These are phyloP conservation scores for Carabus problematicus DNA, from an alignment of 2,888 invertebrate genomes.

Conservation along the genomic window DNA sequence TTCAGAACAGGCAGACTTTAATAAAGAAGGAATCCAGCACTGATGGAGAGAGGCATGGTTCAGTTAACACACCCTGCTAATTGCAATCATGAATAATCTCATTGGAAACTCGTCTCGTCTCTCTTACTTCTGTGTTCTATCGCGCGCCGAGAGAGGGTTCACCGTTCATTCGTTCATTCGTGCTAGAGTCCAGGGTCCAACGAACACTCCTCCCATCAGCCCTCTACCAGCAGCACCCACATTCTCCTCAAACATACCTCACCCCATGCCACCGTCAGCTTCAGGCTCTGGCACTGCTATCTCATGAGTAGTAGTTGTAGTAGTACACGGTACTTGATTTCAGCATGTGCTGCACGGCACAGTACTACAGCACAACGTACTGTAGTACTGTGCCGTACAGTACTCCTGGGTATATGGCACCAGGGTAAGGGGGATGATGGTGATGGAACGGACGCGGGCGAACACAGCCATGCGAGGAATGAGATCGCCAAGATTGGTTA, in stretches of 20 bases:
- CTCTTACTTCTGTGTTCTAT: not conserved
- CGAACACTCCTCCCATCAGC: too few species aligned
- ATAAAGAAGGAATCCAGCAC: constrained; percentile 31
- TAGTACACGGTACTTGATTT: too few species aligned
- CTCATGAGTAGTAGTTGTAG: too few species aligned
- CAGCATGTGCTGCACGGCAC: not conserved
- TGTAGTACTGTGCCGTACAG: not conserved
- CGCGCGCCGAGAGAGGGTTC: constrained; percentile 4
- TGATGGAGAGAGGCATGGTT: constrained; percentile 40
- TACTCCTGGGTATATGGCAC: not conserved
- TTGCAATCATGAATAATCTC: constrained; percentile 44
- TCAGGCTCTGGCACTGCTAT: too few species aligned
- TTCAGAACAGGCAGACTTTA: constrained; percentile 22
- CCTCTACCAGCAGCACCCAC: too few species aligned
- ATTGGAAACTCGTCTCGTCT: constrained; percentile 32
- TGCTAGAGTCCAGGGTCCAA: too few species aligned
- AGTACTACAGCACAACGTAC: too few species aligned
- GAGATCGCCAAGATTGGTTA: constrained; percentile 60
- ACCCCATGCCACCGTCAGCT: not conserved
- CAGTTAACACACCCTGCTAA: constrained; percentile 43
- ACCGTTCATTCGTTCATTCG: too few species aligned
- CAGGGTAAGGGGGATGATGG: not conserved
- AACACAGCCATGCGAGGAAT: constrained; percentile 58
- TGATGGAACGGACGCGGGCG: constrained; percentile 18
- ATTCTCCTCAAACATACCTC: constrained; percentile 6